Base-by-base conservation (phyloP, 2,113 vertebrate species). In the Oenanthe melanoleuca region DNA sequence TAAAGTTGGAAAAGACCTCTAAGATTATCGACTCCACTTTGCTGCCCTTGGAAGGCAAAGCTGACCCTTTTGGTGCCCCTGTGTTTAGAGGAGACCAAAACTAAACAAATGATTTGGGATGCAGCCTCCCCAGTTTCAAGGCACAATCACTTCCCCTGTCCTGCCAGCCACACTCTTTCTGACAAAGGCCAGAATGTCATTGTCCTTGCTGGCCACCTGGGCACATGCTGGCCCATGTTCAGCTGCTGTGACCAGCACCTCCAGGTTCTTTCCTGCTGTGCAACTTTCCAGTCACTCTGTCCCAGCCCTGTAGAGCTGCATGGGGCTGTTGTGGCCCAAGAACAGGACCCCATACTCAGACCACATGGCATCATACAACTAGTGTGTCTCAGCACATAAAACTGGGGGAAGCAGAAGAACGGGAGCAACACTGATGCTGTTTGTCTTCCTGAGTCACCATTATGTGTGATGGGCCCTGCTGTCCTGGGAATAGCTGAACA, bases 401-500 rank as follows among this genome's bases (percentile, higher is more conserved):
- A n/a, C 17, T 6, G 6, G 6, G 25, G 21, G 29, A 22, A 64
- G 17, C 10, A 71, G 16, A 40, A 29, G 7, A 13, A 71, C 49
- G 34, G 5, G 12, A 37, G 7, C 15, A 71, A 12, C 0, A 0
- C 18, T 42, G 25, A 64, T 33, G 42, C 14, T 33, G 17, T 15
- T 80, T 71, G 25, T 64, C 34, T 64, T 71, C 21, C 9, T 14
- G 34, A 49, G 29, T 34, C 34, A 49, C 14, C 4, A 3, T 56
- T 34, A 18, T 6, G 2, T 11, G 16, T 42, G 42, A 17, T 22
- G 57, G 13, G 6, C 49, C 40, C 57, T 63, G n/a, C 13, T 25
- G 5, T 25, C 56, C 47, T 0, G 0, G 13, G 31, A 7, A 26
- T 18, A 12, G 13, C 21, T 59, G 63, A 52, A 15, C 83, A n/a